Evolutionary conservation across 2,797 vertebrate genomes (phyloP).

Genomic region (Paguma larvata): DNA sequence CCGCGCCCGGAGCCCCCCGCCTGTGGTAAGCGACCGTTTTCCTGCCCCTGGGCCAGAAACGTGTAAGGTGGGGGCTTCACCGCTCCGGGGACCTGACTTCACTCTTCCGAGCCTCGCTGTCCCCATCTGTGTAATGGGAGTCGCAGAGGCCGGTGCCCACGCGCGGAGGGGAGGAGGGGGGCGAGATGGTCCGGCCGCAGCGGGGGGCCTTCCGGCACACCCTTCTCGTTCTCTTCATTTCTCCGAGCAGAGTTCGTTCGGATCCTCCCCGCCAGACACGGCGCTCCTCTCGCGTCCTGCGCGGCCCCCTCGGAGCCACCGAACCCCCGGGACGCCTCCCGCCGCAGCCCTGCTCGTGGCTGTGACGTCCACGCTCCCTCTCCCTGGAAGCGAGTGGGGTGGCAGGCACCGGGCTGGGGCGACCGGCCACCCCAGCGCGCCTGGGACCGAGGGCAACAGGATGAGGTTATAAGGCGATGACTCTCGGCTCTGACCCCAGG

Average conservation of each 20-base stretch:
- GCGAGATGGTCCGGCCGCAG: not conserved
- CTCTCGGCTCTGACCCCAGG: not conserved
- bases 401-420: not conserved
- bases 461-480: not conserved
- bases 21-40: not conserved
- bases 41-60: not conserved
- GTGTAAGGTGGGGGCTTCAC: not conserved
- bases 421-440: not conserved
- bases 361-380: not conserved
- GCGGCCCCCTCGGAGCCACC: not conserved
- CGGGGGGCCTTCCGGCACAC: fast-evolving
- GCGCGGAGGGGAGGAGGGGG: fast-evolving
- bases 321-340: too few relatives aligned
- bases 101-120: not conserved
- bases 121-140: not conserved
- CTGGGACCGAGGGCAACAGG: not conserved
- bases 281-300: fast-evolving
- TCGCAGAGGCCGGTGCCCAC: fast-evolving
- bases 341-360: not conserved
- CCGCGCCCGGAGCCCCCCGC: not conserved
- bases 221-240: too few relatives aligned
- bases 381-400: not conserved
- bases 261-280: fast-evolving
- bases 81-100: not conserved
- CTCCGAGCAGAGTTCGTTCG: fast-evolving